Evolutionary conservation across 2,888 invertebrate genomes (phyloP).

Genomic region (Hypena proboscidalis): DNA sequence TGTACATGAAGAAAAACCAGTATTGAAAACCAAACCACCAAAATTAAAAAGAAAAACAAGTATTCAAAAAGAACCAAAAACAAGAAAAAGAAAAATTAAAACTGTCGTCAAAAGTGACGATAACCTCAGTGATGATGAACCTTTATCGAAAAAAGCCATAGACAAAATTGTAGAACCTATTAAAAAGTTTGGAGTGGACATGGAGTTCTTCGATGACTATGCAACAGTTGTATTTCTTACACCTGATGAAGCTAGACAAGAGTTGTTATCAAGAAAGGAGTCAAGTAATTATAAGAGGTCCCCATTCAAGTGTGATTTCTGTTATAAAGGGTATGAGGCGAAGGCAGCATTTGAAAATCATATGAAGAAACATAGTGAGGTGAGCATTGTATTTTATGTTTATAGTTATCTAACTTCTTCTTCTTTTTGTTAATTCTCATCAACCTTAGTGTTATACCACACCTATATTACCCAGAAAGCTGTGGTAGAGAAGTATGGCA

Average conservation of each 20-base stretch:
- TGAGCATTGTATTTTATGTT: no score
- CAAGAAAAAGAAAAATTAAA: slow-evolving; percentile 24
- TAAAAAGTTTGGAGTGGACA: slow-evolving; percentile 20
- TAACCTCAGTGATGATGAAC: slow-evolving; percentile 48
- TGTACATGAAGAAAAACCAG: background rate
- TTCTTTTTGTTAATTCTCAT: no score
- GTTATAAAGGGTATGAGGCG: slow-evolving; percentile 52
- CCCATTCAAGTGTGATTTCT: slow-evolving; percentile 52
- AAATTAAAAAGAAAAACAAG: slow-evolving; percentile 16
- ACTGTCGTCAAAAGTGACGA: slow-evolving; percentile 17
- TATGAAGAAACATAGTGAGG: slow-evolving; percentile 52
- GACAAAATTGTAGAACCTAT: background rate
- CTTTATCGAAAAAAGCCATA: slow-evolving; percentile 33
- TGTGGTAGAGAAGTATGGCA: no score
- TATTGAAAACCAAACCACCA: no score
- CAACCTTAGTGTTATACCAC: no score
- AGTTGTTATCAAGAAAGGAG: slow-evolving; percentile 51
- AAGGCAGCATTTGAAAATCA: slow-evolving; percentile 52
- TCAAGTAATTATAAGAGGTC: slow-evolving; percentile 52
- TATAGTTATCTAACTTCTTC: no score
- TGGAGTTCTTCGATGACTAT: slow-evolving; percentile 47
- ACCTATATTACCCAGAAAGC: no score
- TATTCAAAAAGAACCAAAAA: slow-evolving; percentile 12
- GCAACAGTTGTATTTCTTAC: slow-evolving; percentile 47
- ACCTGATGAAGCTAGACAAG: slow-evolving; percentile 51